Conservation (phyloP, 1,140 invertebrate species). For the Gonatopus flavifemur region DNA sequence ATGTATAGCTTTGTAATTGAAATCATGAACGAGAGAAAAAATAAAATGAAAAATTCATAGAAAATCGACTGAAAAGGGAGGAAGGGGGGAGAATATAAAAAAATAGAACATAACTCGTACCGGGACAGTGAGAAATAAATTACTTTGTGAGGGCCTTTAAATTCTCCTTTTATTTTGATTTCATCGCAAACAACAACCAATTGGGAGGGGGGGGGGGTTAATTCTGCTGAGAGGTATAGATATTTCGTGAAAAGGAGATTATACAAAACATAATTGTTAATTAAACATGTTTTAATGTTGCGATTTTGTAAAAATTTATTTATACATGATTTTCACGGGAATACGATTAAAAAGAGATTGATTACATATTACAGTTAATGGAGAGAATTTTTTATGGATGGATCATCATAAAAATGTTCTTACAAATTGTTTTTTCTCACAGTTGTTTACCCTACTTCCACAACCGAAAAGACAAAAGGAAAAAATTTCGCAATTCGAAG, state of each 20-base stretch:
- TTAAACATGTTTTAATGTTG: not conserved
- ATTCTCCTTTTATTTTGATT: conserved; percentile 17
- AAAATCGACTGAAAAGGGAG: conserved; percentile 54
- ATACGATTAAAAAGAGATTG: too few species aligned
- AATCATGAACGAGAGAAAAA: conserved; percentile 43
- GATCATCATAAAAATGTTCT: conserved; percentile 9
- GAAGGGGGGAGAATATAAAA: too few species aligned
- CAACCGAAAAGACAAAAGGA: too few species aligned
- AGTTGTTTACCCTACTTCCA: too few species aligned
- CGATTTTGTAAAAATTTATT: conserved; percentile 25
- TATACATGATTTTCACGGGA: conserved; percentile 5
- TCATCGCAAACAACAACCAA: too few species aligned
- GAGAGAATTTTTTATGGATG: conserved; percentile 18
- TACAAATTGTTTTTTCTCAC: conserved; percentile 9
- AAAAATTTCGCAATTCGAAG: too few species aligned
- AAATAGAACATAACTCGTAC: too few species aligned
- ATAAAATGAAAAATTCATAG: conserved; percentile 48
- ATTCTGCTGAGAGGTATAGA: too few species aligned
- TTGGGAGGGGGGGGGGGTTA: too few species aligned
- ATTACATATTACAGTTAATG: too few species aligned
- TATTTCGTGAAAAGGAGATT: too few species aligned
- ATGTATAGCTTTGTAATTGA: conserved; percentile 56
- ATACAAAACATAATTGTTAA: not conserved
- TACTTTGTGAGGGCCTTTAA: conserved; percentile 51
- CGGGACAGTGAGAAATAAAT: conserved; percentile 55